Conservation (phyloP, 2,888 invertebrate genomes). For the Antheraea assamensis region DNA sequence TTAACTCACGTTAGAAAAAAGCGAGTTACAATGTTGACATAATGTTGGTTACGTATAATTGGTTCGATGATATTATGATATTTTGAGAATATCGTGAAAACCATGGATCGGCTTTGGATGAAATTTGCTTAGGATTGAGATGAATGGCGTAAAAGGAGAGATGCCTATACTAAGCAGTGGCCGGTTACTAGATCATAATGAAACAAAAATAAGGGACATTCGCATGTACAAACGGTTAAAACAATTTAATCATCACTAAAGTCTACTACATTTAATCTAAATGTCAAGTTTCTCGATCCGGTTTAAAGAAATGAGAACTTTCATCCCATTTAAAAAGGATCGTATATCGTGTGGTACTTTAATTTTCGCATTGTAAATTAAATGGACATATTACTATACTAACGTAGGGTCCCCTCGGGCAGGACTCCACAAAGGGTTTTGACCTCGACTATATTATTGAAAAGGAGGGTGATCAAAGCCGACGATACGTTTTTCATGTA, state of each 20-base stretch:
- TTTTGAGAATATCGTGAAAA: too few species aligned
- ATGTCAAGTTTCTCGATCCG: background rate
- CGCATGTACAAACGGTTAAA: background rate
- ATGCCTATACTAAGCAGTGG: too few species aligned
- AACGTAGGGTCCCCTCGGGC: constrained; percentile 52
- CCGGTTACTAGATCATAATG: too few species aligned
- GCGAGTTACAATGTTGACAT: too few species aligned
- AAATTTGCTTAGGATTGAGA: too few species aligned
- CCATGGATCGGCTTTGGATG: too few species aligned
- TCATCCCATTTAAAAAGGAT: constrained; percentile 45
- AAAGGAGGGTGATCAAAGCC: constrained; percentile 78
- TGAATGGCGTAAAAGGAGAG: too few species aligned
- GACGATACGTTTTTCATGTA: constrained; percentile 69
- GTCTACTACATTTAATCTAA: background rate
- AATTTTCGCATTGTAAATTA: constrained; percentile 64
- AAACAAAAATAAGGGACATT: background rate
- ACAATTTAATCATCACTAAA: background rate
- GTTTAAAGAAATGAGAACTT: constrained; percentile 6
- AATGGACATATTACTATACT: constrained; percentile 67
- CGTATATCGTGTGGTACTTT: constrained; percentile 40
- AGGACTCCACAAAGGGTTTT: constrained; percentile 56
- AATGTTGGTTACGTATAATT: too few species aligned
- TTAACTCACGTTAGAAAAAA: too few species aligned
- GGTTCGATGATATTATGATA: too few species aligned
- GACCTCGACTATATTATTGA: constrained; percentile 70